Evolutionary conservation across 2,888 invertebrate genomes (phyloP).

Genomic region (Synanthedon tipuliformis): DNA sequence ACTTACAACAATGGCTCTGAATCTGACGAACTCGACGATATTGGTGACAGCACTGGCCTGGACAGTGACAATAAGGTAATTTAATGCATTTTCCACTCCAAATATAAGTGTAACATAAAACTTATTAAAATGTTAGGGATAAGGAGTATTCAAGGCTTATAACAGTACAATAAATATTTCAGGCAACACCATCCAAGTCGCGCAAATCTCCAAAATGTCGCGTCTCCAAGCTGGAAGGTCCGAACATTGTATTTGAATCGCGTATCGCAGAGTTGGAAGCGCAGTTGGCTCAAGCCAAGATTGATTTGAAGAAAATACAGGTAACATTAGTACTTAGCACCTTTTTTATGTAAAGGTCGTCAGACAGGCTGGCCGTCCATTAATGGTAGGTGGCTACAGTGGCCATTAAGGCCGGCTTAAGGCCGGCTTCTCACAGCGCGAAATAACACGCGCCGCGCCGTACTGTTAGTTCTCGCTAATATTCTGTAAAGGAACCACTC

Average conservation of each 20-base stretch:
- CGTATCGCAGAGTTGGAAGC: conserved; percentile 87
- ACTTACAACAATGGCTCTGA: conserved; percentile 62
- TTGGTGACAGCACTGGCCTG: conserved; percentile 56
- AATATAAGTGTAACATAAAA: too few species aligned
- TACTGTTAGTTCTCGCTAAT: too few species aligned
- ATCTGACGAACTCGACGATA: conserved; percentile 56
- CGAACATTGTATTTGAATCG: conserved; percentile 85
- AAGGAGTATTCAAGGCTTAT: neutral
- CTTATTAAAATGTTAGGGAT: too few species aligned
- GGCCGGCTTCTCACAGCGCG: too few species aligned
- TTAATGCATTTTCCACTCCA: neutral
- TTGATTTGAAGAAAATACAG: conserved; percentile 80
- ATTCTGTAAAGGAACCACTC: too few species aligned
- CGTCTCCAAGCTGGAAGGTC: conserved; percentile 73
- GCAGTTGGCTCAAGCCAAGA: conserved; percentile 80
- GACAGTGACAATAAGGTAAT: conserved; percentile 59
- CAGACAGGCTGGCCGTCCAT: too few species aligned
- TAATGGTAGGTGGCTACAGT: neutral
- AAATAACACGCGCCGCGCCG: too few species aligned
- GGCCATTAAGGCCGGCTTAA: too few species aligned
- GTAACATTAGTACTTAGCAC: conserved; percentile 24
- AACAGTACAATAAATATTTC: conserved; percentile 2
- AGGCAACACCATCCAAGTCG: conserved; percentile 43
- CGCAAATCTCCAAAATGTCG: conserved; percentile 37
- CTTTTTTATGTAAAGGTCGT: neutral